Evolutionary conservation across 2,113 vertebrate genomes (phyloP).

Genomic region (Plotosus lineatus): DNA sequence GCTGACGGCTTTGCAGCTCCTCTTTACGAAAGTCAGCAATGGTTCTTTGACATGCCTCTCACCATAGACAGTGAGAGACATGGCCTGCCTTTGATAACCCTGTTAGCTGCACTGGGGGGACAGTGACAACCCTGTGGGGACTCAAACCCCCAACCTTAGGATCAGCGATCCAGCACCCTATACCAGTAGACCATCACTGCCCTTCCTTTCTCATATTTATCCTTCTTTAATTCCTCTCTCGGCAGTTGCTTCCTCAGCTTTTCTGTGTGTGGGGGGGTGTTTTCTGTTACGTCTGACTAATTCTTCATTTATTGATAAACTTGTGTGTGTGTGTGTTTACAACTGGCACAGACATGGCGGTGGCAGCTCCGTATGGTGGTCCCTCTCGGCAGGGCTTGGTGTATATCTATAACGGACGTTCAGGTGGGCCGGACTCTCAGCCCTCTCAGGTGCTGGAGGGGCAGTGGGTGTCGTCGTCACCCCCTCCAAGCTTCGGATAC

Average conservation of each 20-base stretch:
- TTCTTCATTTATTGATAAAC: not conserved
- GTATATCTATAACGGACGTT: constrained; percentile 92
- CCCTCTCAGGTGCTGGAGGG: constrained; percentile 88
- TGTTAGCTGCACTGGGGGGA: too few species aligned
- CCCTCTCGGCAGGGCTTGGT: constrained; percentile 80
- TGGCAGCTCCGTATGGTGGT: constrained; percentile 91
- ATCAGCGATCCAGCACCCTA: too few species aligned
- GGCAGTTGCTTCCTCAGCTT: not conserved
- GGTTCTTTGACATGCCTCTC: too few species aligned
- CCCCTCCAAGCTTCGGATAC: constrained; percentile 96
- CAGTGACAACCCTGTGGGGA: too few species aligned
- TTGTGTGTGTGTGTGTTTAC: not conserved
- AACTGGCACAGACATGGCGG: constrained; percentile 79
- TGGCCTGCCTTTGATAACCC: too few species aligned
- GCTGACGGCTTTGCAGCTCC: too few species aligned
- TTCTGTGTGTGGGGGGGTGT: not conserved
- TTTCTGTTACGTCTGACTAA: not conserved
- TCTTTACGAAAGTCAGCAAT: too few species aligned
- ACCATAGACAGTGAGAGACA: too few species aligned
- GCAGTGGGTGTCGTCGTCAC: constrained; percentile 83
- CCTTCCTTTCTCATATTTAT: not conserved
- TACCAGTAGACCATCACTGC: too few species aligned
- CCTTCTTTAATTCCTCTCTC: not conserved
- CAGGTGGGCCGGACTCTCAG: constrained; percentile 70
- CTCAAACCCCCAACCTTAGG: too few species aligned